A percentile compares a stretch with the other conserved stretches of the same genome.
Evolutionary conservation across 2,113 vertebrate genomes (phyloP).

Genomic region (Phoxinus phoxinus): DNA sequence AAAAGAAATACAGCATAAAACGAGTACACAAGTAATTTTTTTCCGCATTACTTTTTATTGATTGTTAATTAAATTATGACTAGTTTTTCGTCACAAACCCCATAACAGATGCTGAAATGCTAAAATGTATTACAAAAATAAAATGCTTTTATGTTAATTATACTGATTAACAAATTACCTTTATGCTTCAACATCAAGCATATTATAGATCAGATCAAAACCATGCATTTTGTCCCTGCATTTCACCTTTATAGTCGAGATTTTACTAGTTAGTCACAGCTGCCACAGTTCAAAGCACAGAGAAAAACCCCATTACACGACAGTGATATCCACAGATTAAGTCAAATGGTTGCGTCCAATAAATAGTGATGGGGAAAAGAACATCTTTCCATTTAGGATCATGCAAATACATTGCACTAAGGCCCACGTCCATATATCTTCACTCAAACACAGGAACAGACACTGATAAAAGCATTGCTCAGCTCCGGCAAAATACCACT

Average conservation of each 20-base stretch:
- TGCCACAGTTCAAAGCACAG: constrained; percentile 52
- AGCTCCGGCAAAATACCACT: constrained; percentile 31
- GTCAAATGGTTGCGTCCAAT: constrained; percentile 35
- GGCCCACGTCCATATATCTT: constrained; percentile 25
- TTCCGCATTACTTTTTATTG: constrained; percentile 40
- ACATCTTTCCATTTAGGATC: constrained; percentile 35
- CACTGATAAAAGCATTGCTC: constrained; percentile 41
- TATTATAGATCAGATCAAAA: constrained; percentile 43
- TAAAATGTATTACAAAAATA: constrained; percentile 64
- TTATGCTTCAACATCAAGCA: constrained; percentile 62
- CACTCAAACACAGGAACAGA: constrained; percentile 41
- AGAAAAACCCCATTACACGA: constrained; percentile 47
- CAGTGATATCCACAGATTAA: constrained; percentile 44
- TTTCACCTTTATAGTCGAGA: constrained; percentile 47
- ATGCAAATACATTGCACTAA: constrained; percentile 48
- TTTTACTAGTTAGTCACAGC: constrained; percentile 48
- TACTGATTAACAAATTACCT: constrained; percentile 52
- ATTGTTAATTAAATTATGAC: constrained; percentile 36
- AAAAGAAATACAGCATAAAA: not conserved
- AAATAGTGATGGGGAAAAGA: constrained; percentile 25
- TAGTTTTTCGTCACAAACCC: constrained; percentile 49
- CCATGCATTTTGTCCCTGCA: constrained; percentile 50
- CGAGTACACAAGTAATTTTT: constrained; percentile 39
- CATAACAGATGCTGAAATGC: constrained; percentile 54
- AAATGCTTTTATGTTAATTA: constrained; percentile 58